Evolutionary conservation across 2,797 vertebrate genomes (phyloP).

Genomic region (Strix occidentalis): DNA sequence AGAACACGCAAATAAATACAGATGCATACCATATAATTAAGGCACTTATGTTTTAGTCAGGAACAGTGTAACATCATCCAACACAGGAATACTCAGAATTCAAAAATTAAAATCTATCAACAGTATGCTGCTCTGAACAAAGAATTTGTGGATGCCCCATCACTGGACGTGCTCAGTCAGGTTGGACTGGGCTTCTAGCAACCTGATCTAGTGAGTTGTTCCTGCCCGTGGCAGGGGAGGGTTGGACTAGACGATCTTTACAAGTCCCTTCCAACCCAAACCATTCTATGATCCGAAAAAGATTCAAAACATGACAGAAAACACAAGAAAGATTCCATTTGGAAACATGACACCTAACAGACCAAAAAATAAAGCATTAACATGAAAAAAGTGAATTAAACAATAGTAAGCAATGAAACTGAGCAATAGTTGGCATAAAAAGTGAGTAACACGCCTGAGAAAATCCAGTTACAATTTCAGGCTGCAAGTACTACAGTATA

Average conservation of each 20-base stretch:
- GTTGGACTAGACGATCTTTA: background rate
- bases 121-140: background rate
- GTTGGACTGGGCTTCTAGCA: background rate
- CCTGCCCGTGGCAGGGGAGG: accelerated
- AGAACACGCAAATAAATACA: background rate
- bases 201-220: background rate
- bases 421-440: accelerated
- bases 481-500: background rate
- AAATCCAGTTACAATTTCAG: background rate
- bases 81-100: background rate
- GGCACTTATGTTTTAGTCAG: background rate
- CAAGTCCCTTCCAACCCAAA: background rate
- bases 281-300: background rate
- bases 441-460: background rate
- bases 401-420: background rate
- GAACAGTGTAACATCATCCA: background rate
- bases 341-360: background rate
- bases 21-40: background rate
- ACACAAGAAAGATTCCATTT: background rate
- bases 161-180: background rate
- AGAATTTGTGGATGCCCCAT: background rate
- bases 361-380: background rate
- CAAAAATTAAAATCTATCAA: background rate
- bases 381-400: background rate
- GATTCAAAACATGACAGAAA: background rate